Evolutionary conservation across 2,113 vertebrate species (phyloP).

Genomic region (Pseudorhombus dupliciocellatus): DNA sequence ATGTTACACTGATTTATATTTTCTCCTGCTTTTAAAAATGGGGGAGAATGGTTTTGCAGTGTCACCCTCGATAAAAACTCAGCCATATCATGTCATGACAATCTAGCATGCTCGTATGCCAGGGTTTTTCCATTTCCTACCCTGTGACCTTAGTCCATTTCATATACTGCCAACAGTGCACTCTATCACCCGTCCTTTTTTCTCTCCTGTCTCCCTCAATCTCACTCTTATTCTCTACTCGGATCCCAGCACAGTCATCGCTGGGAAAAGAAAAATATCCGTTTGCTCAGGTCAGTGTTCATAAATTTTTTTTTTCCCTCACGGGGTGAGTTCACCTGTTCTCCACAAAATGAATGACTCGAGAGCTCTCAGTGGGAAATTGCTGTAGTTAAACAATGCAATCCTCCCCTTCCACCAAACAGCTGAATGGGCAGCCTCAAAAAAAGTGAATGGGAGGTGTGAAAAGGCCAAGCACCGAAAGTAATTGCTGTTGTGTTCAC

Average conservation of each 20-base stretch:
- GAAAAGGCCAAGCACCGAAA: slow-evolving; percentile 58
- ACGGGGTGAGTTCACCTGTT: slow-evolving; percentile 55
- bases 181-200: slow-evolving; percentile 25
- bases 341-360: slow-evolving; percentile 66
- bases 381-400: slow-evolving; percentile 64
- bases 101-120: slow-evolving; percentile 37
- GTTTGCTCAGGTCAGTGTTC: slow-evolving; percentile 61
- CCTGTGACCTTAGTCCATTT: slow-evolving; percentile 49
- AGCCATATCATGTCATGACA: slow-evolving; percentile 30
- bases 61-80: slow-evolving; percentile 26
- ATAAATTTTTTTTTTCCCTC: slow-evolving; percentile 29
- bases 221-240: slow-evolving; percentile 30
- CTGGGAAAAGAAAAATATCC: slow-evolving; percentile 55
- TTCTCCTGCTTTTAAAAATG: slow-evolving; percentile 20
- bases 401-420: slow-evolving; percentile 28
- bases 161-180: slow-evolving; percentile 13
- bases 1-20: slow-evolving; percentile 42
- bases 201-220: slow-evolving; percentile 28
- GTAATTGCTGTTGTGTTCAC: slow-evolving; percentile 67
- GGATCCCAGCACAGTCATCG: slow-evolving; percentile 20
- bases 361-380: slow-evolving; percentile 48
- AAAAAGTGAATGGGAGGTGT: slow-evolving; percentile 59
- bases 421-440: slow-evolving; percentile 54
- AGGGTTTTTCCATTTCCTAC: slow-evolving; percentile 51
- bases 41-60: slow-evolving; percentile 34